Conservation (phyloP, 2,888 invertebrate species). For the Notodonta ziczac region DNA sequence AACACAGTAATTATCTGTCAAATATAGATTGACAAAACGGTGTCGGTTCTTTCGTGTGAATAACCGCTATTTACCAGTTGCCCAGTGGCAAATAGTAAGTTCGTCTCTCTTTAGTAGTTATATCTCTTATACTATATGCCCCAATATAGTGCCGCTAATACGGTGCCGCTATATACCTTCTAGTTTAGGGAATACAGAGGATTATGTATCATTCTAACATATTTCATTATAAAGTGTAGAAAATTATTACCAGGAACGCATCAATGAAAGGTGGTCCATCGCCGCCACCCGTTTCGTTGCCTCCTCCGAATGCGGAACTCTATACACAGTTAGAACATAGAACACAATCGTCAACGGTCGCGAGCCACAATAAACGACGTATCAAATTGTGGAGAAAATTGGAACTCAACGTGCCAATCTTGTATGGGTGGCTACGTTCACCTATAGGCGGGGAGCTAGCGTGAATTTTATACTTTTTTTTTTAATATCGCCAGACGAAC, state of each 20-base stretch:
- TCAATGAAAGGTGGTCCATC: neutral
- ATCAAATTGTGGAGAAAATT: constrained; percentile 80
- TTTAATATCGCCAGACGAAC: no score
- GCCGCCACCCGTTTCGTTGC: constrained; percentile 20
- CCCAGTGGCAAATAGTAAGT: no score
- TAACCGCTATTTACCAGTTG: no score
- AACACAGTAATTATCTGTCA: no score
- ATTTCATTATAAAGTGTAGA: neutral
- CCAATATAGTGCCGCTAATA: no score
- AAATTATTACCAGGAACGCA: neutral
- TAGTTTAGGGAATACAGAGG: no score
- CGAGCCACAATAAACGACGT: constrained; percentile 38
- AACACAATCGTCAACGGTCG: constrained; percentile 40
- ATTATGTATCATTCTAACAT: no score
- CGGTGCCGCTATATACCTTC: no score
- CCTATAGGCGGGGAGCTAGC: neutral
- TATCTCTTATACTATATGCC: no score
- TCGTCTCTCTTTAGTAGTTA: no score
- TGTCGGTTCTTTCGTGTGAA: no score
- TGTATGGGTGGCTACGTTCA: constrained; percentile 14
- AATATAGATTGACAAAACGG: no score
- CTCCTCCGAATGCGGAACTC: constrained; percentile 35
- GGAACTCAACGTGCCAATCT: constrained; percentile 43
- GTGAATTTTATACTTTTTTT: neutral
- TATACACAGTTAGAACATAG: constrained; percentile 37